phyloP scores from a whole-genome alignment of 1,140 invertebrate species.

The Cephus cinctus region DNA sequence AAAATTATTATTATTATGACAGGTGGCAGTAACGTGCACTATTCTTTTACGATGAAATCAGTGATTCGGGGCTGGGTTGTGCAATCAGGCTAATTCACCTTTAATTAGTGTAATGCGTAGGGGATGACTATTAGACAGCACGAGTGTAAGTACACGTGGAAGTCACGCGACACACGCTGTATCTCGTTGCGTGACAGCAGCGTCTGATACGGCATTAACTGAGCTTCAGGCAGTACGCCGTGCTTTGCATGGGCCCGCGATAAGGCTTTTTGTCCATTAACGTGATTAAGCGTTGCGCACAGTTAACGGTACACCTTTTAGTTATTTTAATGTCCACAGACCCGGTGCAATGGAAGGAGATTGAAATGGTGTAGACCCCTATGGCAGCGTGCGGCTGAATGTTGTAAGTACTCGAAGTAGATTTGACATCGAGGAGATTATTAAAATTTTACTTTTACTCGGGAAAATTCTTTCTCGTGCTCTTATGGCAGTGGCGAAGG shows the following conservation, averaged over 20 bases:
- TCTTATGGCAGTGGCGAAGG: too few relatives aligned
- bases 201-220: slow-evolving; percentile 26
- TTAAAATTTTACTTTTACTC: too few relatives aligned
- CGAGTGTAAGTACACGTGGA: slow-evolving; percentile 29
- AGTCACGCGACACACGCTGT: slow-evolving; percentile 28
- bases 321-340: too few relatives aligned
- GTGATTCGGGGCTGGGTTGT: slow-evolving; percentile 10
- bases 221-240: slow-evolving; percentile 19
- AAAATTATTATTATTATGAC: too few relatives aligned
- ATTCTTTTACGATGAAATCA: background rate
- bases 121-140: slow-evolving; percentile 19
- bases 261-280: slow-evolving; percentile 48
- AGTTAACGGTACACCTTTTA: too few relatives aligned
- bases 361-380: too few relatives aligned
- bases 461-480: too few relatives aligned
- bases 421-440: too few relatives aligned
- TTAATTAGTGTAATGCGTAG: slow-evolving; percentile 41
- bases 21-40: background rate
- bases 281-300: slow-evolving; percentile 38
- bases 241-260: slow-evolving; percentile 37
- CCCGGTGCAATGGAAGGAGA: too few relatives aligned
- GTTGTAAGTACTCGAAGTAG: too few relatives aligned
- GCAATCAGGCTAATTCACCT: slow-evolving; percentile 35
- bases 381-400: too few relatives aligned
- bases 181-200: slow-evolving; percentile 33